phyloP scores from a whole-genome alignment of 2,797 vertebrate genomes.

The Catamblyrhynchus diadema region DNA sequence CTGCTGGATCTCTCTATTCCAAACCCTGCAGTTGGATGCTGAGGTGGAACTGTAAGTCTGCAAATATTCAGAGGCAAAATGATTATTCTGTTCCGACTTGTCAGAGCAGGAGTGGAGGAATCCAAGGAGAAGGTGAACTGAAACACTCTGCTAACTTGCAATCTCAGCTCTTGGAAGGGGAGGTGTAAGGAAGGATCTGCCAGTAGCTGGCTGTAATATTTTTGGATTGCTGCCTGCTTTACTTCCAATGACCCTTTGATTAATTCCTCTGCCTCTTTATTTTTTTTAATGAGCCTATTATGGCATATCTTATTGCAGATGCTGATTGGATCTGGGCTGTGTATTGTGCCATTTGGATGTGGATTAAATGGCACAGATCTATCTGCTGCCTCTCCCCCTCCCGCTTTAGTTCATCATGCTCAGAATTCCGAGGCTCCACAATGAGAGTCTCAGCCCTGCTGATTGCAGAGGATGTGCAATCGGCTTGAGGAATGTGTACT shows the following conservation, averaged over 20 bases:
- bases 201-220: conserved; percentile 19
- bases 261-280: conserved; percentile 57
- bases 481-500: conserved; percentile 78
- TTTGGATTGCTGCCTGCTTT: conserved; percentile 52
- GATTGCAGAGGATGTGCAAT: conserved; percentile 74
- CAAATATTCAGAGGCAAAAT: conserved; percentile 15
- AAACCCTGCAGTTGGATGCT: neutral
- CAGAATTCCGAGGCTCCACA: conserved; percentile 67
- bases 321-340: conserved; percentile 66
- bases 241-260: conserved; percentile 62
- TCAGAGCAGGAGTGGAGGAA: neutral
- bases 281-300: conserved; percentile 69
- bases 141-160: neutral
- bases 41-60: neutral
- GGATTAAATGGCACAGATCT: conserved; percentile 74
- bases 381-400: conserved; percentile 68
- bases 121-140: neutral
- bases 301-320: conserved; percentile 54
- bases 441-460: conserved; percentile 66
- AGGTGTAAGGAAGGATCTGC: conserved; percentile 1
- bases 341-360: conserved; percentile 71
- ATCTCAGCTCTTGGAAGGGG: conserved; percentile 9
- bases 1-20: neutral
- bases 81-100: neutral
- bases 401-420: conserved; percentile 45